Percentiles rank a stretch among this genome's conserved stretches.
Conservation (phyloP, 1,140 invertebrate genomes). For the Stegodyphus dumicola region DNA sequence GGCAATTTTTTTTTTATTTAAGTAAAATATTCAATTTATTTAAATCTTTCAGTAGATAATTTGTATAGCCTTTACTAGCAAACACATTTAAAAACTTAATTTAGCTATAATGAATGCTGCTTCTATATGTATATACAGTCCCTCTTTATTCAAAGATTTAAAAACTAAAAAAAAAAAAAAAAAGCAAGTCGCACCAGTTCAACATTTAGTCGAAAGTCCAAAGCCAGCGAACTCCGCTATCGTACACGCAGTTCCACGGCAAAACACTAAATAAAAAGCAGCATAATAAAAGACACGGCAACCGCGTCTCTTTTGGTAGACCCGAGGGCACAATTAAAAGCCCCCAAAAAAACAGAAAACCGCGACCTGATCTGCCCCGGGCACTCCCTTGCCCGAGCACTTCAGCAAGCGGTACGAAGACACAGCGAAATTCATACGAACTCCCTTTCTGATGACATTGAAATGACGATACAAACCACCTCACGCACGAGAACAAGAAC, state of each 20-base stretch:
- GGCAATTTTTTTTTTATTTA: too few species aligned
- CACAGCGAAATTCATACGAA: background rate
- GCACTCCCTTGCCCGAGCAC: background rate
- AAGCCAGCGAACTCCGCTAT: constrained; percentile 30
- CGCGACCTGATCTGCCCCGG: constrained; percentile 40
- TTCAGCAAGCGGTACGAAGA: background rate
- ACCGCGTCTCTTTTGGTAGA: background rate
- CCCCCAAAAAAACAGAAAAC: constrained; percentile 30
- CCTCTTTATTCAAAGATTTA: background rate
- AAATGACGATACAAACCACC: background rate
- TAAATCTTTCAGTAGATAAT: too few species aligned
- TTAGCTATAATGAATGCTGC: too few species aligned
- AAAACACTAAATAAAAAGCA: background rate
- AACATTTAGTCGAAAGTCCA: constrained; percentile 18
- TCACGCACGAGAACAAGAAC: background rate
- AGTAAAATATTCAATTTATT: too few species aligned
- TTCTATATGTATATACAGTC: too few species aligned
- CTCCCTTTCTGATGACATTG: constrained; percentile 35
- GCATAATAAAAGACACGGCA: constrained; percentile 15
- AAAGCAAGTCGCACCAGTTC: constrained; percentile 3
- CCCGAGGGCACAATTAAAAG: constrained; percentile 51
- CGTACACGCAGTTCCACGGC: background rate
- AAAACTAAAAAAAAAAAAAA: constrained; percentile 5
- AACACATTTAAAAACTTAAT: too few species aligned
- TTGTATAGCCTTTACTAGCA: too few species aligned